A percentile compares a stretch with the other conserved stretches of the same genome.
These are phyloP conservation scores for Pseudois nayaur DNA, from an alignment of 2,113 vertebrate genomes.

Conservation along the genomic window DNA sequence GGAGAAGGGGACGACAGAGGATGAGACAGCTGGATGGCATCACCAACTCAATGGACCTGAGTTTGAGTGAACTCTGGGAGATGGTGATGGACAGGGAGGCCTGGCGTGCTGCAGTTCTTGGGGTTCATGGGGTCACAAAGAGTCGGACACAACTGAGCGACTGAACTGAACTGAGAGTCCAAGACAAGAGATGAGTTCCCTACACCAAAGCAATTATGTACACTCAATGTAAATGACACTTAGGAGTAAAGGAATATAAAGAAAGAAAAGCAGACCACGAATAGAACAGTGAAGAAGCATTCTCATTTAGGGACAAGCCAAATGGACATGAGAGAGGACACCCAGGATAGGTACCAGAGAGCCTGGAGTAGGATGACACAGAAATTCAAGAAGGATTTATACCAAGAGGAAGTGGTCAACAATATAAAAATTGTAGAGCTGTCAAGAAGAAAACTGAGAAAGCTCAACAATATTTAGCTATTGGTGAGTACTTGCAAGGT, in stretches of 20 bases:
- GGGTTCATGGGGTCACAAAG: neutral
- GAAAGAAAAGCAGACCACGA: neutral
- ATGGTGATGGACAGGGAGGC: neutral
- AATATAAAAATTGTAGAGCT: neutral
- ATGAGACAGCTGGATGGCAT: neutral
- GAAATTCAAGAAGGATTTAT: neutral
- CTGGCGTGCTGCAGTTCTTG: rapidly evolving
- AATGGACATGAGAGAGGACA: neutral
- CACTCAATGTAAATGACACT: neutral
- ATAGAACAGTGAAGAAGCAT: neutral
- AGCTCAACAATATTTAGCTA: neutral
- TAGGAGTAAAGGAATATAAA: neutral
- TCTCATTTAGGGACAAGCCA: neutral
- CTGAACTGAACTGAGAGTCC: neutral
- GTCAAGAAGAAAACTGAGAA: neutral
- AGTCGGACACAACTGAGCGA: neutral
- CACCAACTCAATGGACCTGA: neutral
- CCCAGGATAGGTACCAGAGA: neutral
- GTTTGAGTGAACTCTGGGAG: neutral
- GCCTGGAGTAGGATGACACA: neutral
- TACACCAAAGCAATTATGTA: neutral
- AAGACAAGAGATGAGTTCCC: neutral
- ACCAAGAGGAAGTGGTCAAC: neutral
- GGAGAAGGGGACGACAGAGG: neutral
- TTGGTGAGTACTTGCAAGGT: neutral